Evolutionary conservation across 2,113 vertebrate species (phyloP), one percentile per base, ranked within the genome.

Genomic region (Perca schrenkii): DNA sequence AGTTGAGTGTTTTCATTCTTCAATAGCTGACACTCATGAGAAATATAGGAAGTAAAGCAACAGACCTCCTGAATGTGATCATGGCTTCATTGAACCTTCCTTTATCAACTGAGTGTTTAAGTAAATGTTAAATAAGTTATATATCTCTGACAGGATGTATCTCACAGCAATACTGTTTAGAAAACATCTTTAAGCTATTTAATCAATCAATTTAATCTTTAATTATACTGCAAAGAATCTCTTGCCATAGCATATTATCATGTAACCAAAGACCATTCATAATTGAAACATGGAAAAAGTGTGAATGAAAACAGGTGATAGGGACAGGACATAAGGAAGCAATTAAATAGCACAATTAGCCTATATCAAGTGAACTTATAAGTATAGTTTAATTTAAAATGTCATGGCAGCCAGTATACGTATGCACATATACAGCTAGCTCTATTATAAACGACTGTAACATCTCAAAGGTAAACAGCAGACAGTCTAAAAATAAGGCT

Each of bases 1-100:
- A 65, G 62, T 66, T 36, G 22, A 79, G 77, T 28, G 2, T 80
- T 80, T 86, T 70, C 15, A 58, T 79, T 86, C 76, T 68, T 69
- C 52, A 47, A 31, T 34, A 28, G 60, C 68, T 56, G 68, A 58
- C 70, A 64, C 47, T 73, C 25, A 74, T 65, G 25, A 49, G 49
- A 56, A 62, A 21, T 25, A 60, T 17, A 4, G 21, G 19, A 2
- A 16, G 31, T 16, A 57, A 77, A 80, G 28, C 3, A 73, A 49
- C 34, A 17, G 66, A 34, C 13, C 57, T 31, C 2, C 40, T 60
- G 17, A 47, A 57, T 62, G 46, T 67, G 25, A 64, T 53, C 50
- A 14, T 21, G 52, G 22, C 22, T 71, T 13, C 28, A 6, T 28
- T 49, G 49, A 63, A 40, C 61, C 40, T 22, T 25, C 6, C 4